A percentile compares a stretch with the other conserved stretches of the same genome.
Conservation (phyloP, 1,140 invertebrate genomes). For the Holcopasites calliopsidis region DNA sequence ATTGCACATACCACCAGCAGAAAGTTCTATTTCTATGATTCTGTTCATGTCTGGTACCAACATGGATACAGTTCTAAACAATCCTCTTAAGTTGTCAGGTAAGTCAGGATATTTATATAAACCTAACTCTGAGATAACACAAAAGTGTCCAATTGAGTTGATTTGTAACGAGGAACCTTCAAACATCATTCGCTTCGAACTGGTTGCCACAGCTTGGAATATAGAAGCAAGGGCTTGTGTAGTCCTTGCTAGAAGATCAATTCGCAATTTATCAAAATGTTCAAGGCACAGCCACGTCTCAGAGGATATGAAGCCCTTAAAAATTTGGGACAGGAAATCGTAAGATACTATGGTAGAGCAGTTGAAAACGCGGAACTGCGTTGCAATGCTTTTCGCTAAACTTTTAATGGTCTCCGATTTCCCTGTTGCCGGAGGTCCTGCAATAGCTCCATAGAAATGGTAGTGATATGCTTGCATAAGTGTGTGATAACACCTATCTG, state of each 20-base stretch:
- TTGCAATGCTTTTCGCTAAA: slow-evolving; percentile 84
- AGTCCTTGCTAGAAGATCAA: slow-evolving; percentile 80
- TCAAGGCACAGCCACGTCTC: slow-evolving; percentile 87
- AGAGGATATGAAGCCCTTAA: slow-evolving; percentile 83
- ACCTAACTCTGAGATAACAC: slow-evolving; percentile 83
- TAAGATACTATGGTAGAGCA: slow-evolving; percentile 84
- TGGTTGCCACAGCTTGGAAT: slow-evolving; percentile 79
- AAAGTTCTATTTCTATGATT: slow-evolving; percentile 85
- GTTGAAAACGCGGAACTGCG: slow-evolving; percentile 85
- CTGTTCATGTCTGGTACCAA: slow-evolving; percentile 84
- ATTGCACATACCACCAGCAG: slow-evolving; percentile 84
- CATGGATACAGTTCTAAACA: slow-evolving; percentile 86
- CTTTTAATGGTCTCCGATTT: slow-evolving; percentile 87
- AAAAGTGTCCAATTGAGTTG: slow-evolving; percentile 83
- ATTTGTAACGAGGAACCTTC: slow-evolving; percentile 82
- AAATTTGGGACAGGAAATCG: slow-evolving; percentile 82
- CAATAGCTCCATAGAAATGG: slow-evolving; percentile 83
- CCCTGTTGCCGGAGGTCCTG: slow-evolving; percentile 85
- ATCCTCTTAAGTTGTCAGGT: slow-evolving; percentile 84
- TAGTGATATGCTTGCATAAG: slow-evolving; percentile 88
- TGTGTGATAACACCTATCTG: slow-evolving; percentile 95
- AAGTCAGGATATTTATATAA: slow-evolving; percentile 82
- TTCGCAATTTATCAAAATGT: slow-evolving; percentile 84
- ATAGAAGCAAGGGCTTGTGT: slow-evolving; percentile 81
- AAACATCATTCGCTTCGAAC: slow-evolving; percentile 80